Conservation (phyloP, 2,113 vertebrate species). For the Oryzias woworae region DNA sequence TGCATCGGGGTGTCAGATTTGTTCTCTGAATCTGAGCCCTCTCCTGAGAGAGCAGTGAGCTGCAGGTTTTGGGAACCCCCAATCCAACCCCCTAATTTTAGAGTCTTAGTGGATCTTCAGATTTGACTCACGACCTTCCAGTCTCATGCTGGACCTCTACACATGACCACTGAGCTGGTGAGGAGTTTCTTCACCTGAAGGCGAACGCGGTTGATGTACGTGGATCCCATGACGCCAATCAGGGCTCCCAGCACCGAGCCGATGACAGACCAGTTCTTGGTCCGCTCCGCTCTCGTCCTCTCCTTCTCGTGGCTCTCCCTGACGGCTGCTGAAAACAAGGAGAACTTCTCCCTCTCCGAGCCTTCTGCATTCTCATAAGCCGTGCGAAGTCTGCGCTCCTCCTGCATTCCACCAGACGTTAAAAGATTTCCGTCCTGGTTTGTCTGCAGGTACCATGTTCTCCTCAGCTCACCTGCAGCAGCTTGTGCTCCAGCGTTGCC, state of each 20-base stretch:
- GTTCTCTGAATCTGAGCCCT: no score
- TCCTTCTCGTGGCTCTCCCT: constrained; percentile 96
- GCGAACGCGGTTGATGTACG: constrained; percentile 92
- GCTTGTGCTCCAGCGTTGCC: constrained; percentile 90
- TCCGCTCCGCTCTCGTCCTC: constrained; percentile 88
- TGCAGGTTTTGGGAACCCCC: no score
- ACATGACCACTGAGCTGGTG: no score
- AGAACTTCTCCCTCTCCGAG: constrained; percentile 89
- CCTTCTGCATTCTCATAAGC: constrained; percentile 82
- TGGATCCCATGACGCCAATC: constrained; percentile 95
- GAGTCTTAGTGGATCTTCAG: no score
- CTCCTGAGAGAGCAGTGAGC: no score
- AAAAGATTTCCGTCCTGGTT: no score
- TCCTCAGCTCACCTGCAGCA: constrained; percentile 84
- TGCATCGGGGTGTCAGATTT: no score
- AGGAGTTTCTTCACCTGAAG: constrained; percentile 78
- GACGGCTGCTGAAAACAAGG: constrained; percentile 89
- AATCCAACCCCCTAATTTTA: no score
- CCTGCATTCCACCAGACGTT: constrained; percentile 68
- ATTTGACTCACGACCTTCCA: no score
- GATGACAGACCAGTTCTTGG: constrained; percentile 98
- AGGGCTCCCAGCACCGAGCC: constrained; percentile 91
- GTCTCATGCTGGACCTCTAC: no score
- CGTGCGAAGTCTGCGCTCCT: constrained; percentile 87
- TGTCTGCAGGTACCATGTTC: no score